Evolutionary conservation across 2,888 invertebrate species (phyloP).

Genomic region (Ochlodes sylvanus): DNA sequence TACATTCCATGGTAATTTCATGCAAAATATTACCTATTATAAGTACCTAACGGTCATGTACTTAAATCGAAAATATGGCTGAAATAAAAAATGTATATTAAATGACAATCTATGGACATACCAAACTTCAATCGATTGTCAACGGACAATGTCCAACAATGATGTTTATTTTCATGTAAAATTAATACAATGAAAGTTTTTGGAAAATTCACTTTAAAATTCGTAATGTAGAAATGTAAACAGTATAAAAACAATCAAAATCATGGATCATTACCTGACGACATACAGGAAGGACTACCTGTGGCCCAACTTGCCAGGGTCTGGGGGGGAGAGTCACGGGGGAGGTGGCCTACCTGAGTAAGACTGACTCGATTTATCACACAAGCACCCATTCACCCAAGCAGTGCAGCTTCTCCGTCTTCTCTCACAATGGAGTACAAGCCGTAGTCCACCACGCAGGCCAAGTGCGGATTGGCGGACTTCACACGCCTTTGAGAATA

Average conservation of each 20-base stretch:
- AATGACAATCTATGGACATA: background rate
- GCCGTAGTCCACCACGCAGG: too few species aligned
- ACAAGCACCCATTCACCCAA: too few species aligned
- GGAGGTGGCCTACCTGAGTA: constrained; percentile 55
- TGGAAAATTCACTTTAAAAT: constrained; percentile 12
- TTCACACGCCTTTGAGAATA: too few species aligned
- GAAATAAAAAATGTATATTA: background rate
- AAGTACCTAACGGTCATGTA: too few species aligned
- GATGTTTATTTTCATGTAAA: constrained; percentile 15
- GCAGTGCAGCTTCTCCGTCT: too few species aligned
- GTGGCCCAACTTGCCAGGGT: constrained; percentile 82
- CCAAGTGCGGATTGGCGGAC: too few species aligned
- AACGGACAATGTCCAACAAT: constrained; percentile 13
- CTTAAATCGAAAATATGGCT: too few species aligned
- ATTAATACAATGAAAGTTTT: constrained; percentile 10
- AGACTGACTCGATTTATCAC: constrained; percentile 51
- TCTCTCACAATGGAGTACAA: too few species aligned
- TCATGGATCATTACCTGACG: constrained; percentile 86
- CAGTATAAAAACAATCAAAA: constrained; percentile 27
- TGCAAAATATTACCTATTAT: too few species aligned
- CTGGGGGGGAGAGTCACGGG: constrained; percentile 45
- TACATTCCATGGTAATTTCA: too few species aligned
- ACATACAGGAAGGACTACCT: constrained; percentile 87
- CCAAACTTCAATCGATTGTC: constrained; percentile 13
- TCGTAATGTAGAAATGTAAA: constrained; percentile 45